Percentiles rank a stretch among this genome's conserved stretches.
phyloP scores from a whole-genome alignment of 2,888 invertebrate species.

The Acleris literana region DNA sequence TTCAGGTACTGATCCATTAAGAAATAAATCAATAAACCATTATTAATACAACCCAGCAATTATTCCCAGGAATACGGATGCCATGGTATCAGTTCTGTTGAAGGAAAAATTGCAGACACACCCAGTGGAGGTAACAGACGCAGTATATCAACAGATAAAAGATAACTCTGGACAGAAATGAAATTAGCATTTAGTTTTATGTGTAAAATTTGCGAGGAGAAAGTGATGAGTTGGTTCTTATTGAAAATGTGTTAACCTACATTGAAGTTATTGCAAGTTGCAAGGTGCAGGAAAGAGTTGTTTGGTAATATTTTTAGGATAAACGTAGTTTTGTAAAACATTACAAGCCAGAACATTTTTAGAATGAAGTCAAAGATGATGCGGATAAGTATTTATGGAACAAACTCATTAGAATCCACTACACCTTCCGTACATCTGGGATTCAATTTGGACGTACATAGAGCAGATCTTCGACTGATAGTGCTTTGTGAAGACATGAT shows the following conservation, averaged over 20 bases:
- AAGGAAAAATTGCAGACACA: slow-evolving; percentile 37
- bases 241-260: slow-evolving; percentile 26
- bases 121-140: slow-evolving; percentile 15
- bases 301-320: no score
- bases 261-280: slow-evolving; percentile 6
- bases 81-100: slow-evolving; percentile 29
- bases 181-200: slow-evolving; percentile 66
- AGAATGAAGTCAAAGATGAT: no score
- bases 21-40: slow-evolving; percentile 39
- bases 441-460: no score
- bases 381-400: no score
- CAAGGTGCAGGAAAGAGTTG: no score
- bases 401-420: no score
- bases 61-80: slow-evolving; percentile 40
- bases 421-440: no score
- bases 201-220: slow-evolving; percentile 61
- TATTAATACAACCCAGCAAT: slow-evolving; percentile 40
- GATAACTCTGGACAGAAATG: slow-evolving; percentile 13
- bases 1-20: slow-evolving; percentile 34
- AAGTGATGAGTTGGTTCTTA: slow-evolving; percentile 47
- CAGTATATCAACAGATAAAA: slow-evolving; percentile 23
- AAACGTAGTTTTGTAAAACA: no score
- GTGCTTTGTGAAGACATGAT: no score
- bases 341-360: no score
- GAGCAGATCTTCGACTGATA: no score